Evolutionary conservation across 1,140 invertebrate genomes (phyloP).

Genomic region (Drosophila lowei): DNA sequence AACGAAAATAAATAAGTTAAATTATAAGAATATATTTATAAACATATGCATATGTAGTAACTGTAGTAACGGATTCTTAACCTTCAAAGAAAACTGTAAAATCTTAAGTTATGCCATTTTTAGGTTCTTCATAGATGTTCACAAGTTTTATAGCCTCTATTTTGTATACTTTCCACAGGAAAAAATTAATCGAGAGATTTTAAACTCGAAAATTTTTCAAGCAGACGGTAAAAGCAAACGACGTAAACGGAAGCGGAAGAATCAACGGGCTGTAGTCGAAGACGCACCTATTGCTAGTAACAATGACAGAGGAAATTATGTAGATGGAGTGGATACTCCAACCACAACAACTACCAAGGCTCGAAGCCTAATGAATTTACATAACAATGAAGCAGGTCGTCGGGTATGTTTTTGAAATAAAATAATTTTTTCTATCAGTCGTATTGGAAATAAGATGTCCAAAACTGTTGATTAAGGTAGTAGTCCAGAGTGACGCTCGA

Average conservation of each 20-base stretch:
- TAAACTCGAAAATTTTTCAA: slow-evolving; percentile 79
- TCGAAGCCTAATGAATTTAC: slow-evolving; percentile 94
- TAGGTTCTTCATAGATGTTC: neutral
- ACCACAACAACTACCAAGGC: slow-evolving; percentile 86
- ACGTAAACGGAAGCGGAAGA: slow-evolving; percentile 71
- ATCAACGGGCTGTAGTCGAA: slow-evolving; percentile 72
- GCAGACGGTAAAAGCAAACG: slow-evolving; percentile 42
- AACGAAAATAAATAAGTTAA: no score
- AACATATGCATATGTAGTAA: no score
- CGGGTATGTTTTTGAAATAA: slow-evolving; percentile 87
- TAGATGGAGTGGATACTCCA: slow-evolving; percentile 65
- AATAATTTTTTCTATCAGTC: no score
- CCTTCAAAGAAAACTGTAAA: no score
- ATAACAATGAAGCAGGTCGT: slow-evolving; percentile 97
- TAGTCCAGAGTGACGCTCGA: no score
- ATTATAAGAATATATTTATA: no score
- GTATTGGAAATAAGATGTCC: no score
- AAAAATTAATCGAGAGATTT: slow-evolving; percentile 81
- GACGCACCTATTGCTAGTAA: slow-evolving; percentile 34
- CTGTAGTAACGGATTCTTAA: no score
- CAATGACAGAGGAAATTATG: slow-evolving; percentile 13
- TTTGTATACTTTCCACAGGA: slow-evolving; percentile 53
- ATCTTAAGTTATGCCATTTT: neutral
- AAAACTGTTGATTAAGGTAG: no score
- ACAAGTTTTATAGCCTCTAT: neutral